phyloP scores from a whole-genome alignment of 2,888 invertebrate genomes.

The Prionchulus punctatus region DNA sequence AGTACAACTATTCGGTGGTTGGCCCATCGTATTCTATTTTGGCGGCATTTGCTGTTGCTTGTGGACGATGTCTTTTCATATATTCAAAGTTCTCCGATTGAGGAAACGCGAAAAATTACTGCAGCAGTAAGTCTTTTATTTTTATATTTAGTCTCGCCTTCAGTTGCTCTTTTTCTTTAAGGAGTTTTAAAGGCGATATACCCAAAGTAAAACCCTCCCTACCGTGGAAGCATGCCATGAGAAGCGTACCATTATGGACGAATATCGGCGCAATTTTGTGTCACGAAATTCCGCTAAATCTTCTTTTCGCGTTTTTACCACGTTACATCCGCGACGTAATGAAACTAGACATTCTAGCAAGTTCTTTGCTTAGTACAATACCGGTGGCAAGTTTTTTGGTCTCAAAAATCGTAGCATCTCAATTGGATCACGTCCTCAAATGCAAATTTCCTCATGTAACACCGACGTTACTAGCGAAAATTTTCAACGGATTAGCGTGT shows the following conservation, averaged over 20 bases:
- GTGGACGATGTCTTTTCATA: neutral
- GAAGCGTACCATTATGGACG: slow-evolving; percentile 3
- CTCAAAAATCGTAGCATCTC: slow-evolving; percentile 3
- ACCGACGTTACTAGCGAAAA: slow-evolving; percentile 1
- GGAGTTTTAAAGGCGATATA: no score
- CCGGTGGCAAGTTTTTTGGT: slow-evolving; percentile 6
- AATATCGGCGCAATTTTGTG: slow-evolving; percentile 6
- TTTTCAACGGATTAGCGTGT: slow-evolving; percentile 6
- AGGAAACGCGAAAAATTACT: neutral
- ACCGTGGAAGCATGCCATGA: slow-evolving; percentile 3
- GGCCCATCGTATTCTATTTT: slow-evolving; percentile 9
- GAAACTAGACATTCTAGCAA: neutral
- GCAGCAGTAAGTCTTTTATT: slow-evolving; percentile 1
- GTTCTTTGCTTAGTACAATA: neutral
- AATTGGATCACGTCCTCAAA: slow-evolving; percentile 3
- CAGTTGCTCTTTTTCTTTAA: no score
- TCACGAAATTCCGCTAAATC: slow-evolving; percentile 10
- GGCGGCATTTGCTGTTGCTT: neutral
- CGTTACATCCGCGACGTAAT: slow-evolving; percentile 10
- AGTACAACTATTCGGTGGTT: neutral
- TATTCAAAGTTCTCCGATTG: neutral
- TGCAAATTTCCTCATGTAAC: neutral
- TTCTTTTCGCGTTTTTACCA: slow-evolving; percentile 9
- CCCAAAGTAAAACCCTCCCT: no score
- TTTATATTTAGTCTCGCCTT: no score